These are phyloP conservation scores for Sminthurinus aureus DNA, from an alignment of 2,888 invertebrate genomes.

Conservation along the genomic window DNA sequence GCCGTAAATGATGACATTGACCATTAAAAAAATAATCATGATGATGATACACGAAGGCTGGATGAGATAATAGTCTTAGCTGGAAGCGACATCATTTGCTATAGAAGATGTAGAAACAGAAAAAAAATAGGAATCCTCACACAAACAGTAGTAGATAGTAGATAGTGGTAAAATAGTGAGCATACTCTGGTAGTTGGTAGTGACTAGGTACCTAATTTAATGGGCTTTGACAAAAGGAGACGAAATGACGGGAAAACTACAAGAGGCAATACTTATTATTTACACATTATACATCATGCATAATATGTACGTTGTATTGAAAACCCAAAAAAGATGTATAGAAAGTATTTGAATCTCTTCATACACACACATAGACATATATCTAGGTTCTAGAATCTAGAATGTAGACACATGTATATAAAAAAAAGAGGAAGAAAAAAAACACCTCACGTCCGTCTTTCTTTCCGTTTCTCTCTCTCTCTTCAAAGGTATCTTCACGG, in stretches of 20 bases:
- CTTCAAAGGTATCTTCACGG: too few relatives aligned
- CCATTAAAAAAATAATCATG: constrained; percentile 47
- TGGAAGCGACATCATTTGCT: constrained; percentile 36
- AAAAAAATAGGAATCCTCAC: constrained; percentile 29
- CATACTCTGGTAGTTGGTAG: neutral
- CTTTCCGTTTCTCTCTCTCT: neutral
- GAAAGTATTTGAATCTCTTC: neutral
- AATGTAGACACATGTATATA: neutral
- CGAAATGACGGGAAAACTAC: constrained; percentile 30
- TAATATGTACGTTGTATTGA: neutral
- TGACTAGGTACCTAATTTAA: constrained; percentile 38
- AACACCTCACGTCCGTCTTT: constrained; percentile 25
- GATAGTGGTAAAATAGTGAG: neutral
- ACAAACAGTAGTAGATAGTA: constrained; percentile 19
- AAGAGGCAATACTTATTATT: neutral
- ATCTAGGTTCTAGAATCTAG: too few relatives aligned
- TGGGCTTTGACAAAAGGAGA: constrained; percentile 41
- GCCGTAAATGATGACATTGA: constrained; percentile 48
- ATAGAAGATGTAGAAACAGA: constrained; percentile 11
- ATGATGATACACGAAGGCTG: constrained; percentile 44
- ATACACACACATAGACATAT: neutral
- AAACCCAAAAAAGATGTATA: neutral
- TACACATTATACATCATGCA: neutral
- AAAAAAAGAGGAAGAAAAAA: constrained; percentile 2
- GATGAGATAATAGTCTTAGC: constrained; percentile 37